These are phyloP conservation scores for Macrobrachium rosenbergii DNA, from an alignment of 1,140 invertebrate species.

Conservation along the genomic window DNA sequence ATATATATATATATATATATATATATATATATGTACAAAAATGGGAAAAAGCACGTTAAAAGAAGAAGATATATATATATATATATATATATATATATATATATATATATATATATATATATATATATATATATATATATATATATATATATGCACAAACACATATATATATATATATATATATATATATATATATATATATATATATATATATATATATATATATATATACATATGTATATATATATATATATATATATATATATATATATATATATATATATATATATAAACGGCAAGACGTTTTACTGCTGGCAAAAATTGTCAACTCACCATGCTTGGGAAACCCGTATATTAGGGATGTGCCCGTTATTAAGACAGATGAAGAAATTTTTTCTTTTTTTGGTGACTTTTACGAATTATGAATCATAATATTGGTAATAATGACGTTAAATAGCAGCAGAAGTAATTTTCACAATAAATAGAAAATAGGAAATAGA, in stretches of 20 bases:
- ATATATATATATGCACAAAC: constrained; percentile 21
- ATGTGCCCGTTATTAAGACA: no score
- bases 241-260: constrained; percentile 21
- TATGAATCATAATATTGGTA: no score
- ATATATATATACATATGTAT: constrained; percentile 38
- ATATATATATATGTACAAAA: constrained; percentile 22
- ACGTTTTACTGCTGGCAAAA: background rate
- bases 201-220: constrained; percentile 43
- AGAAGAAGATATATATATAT: constrained; percentile 30
- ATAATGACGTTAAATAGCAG: no score
- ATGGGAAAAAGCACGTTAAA: no score
- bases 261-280: background rate
- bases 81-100: constrained; percentile 30
- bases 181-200: constrained; percentile 30
- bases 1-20: constrained; percentile 13
- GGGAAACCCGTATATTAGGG: no score
- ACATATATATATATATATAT: background rate
- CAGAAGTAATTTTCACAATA: no score
- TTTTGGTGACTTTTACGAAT: no score
- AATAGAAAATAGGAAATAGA: no score
- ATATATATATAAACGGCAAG: no score
- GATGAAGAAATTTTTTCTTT: no score
- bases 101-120: constrained; percentile 12
- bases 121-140: constrained; percentile 28
- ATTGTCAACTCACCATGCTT: background rate